Base-by-base conservation (phyloP, 2,797 vertebrate species). In the Gymnoscopelus microlampas region DNA sequence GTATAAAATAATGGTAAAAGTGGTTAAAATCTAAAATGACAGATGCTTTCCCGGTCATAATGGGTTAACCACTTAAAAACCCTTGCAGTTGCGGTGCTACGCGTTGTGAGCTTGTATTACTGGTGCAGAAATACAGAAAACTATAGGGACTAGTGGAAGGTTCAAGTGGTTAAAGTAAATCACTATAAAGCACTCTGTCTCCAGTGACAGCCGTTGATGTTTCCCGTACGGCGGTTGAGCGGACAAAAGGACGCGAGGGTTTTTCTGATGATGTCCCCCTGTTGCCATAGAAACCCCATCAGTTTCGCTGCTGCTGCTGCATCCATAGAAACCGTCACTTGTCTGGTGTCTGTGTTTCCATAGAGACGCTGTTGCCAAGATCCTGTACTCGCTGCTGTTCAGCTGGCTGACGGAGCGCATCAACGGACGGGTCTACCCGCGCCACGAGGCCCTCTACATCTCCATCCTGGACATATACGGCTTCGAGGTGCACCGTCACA, bases 391-490 rank as follows among this genome's bases (percentile, higher is more conserved):
- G 7, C 90, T 99, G 90, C 95, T 99, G 76, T 99, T 99, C 29
- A 76, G 90, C 82, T 99, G 98, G 97, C 94, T 98, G 76, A 97
- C 96, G 0, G 92, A 97, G 75, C 94, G 96, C 75, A 95, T 99
- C 89, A 99, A 99, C 13, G 94, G 91, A 24, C 94, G 95, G 76
- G 95, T 99, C 74, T 97, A 96, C 83, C 97, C 97, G 0, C 93
- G 85, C 83, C 95, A 94, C 60, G 95, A 97, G 53, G 92, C 95
- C 0, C 92, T 95, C 47, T 98, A 95, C 74, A 95, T 98, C 2
- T 95, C 97, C 84, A 95, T 99, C 84, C 76, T 98, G 89, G 97
- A 99, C 85, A 98, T 99, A 77, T 99, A 98, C 0, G 97, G 97
- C 80, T 99, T 99, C 0, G 97, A 99, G 96, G 97, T 98, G 78